A percentile compares a stretch with the other conserved stretches of the same genome.
Conservation (phyloP, 2,797 vertebrate species). For the Novumbra hubbsi region DNA sequence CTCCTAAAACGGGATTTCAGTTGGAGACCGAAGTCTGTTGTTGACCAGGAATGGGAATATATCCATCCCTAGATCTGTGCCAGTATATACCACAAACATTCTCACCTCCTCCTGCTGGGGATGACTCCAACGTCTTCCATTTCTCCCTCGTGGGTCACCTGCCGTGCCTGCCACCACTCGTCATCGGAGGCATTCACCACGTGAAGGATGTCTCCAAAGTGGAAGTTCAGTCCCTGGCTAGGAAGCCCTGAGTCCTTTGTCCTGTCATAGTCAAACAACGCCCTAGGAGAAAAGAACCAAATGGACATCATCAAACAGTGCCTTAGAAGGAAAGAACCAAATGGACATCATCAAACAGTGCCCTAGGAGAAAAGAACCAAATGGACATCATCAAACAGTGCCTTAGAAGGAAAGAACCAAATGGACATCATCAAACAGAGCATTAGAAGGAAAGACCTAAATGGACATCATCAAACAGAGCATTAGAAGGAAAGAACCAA, state of each 20-base stretch:
- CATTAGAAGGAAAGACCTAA: too few relatives aligned
- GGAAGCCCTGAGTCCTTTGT: constrained; percentile 87
- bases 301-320: neutral
- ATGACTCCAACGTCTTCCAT: constrained; percentile 92
- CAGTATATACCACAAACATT: neutral
- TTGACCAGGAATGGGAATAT: neutral
- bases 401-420: too few relatives aligned
- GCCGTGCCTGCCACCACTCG: constrained; percentile 98
- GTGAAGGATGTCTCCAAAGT: constrained; percentile 93
- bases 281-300: constrained; percentile 66
- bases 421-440: too few relatives aligned
- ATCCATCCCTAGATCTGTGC: neutral
- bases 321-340: too few relatives aligned
- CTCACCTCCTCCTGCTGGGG: constrained; percentile 94
- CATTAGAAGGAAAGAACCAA: neutral
- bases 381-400: too few relatives aligned
- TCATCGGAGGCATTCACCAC: constrained; percentile 94
- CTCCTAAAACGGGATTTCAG: neutral
- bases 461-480: too few relatives aligned
- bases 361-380: neutral
- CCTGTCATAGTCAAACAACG: constrained; percentile 95
- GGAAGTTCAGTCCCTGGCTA: constrained; percentile 88
- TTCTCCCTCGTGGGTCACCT: constrained; percentile 85
- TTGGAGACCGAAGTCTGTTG: neutral
- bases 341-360: too few relatives aligned